Evolutionary conservation across 92 coral and sea anemone genomes (phyloP), one percentile per base, ranked within the genome.

Genomic region (Heliopora coerulea): DNA sequence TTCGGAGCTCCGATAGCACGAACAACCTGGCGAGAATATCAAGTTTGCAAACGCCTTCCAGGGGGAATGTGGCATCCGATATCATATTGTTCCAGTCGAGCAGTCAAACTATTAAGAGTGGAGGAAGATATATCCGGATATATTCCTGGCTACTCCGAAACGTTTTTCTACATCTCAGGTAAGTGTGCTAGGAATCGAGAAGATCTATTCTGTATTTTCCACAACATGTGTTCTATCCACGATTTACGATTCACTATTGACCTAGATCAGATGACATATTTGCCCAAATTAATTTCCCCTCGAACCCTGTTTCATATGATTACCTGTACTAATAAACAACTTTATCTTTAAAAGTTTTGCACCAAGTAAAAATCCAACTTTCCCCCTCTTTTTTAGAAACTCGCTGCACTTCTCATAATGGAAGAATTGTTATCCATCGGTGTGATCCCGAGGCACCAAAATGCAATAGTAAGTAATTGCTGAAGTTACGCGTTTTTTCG

Each of bases 391-490:
- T 46, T 46, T 46, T 46, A 46, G 52, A 46, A 46, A 46, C 2
- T n/a, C 52, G 15, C 2, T 46, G 52, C 15, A 15, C 3, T 6
- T 46, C n/a, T 46, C 10, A 46, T 10, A 46, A 46, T 46, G 52
- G 7, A 6, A 46, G n/a, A 15, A 46, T 46, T 10, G 15, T 46
- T 15, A 46, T 46, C 3, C 52, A 46, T 46, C 52, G 52, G 2
- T 46, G 52, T n/a, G 52, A 46, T 46, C 52, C 52, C 15, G 52
- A 46, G 15, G 52, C 52, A 46, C 52, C 52, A 46, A 46, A 7
- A 46, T 46, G 52, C 52, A 46, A 46, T 15, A 46, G 52, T 46
- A 15, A 46, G 52, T 46, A 12, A 4, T 4, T 4, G 5, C 6
- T 37, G 42, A 37, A 5, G 5, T 37, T 4, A 12, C 42, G 6